A percentile compares a stretch with the other conserved stretches of the same genome.
These are phyloP conservation scores for Rhorus exstirpatorius DNA, from an alignment of 2,888 invertebrate species.

Conservation along the genomic window DNA sequence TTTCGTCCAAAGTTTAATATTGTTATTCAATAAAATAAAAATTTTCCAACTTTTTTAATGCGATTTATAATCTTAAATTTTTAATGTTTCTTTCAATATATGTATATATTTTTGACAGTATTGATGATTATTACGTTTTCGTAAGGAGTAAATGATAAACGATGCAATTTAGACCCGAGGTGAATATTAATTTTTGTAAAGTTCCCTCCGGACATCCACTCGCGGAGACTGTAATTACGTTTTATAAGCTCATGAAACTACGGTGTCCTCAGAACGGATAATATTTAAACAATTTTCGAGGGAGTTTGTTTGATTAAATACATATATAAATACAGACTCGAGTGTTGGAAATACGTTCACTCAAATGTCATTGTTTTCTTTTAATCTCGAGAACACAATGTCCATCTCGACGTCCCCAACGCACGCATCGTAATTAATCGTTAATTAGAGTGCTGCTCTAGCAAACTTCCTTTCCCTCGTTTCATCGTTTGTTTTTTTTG, in stretches of 20 bases:
- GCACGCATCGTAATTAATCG: conserved; percentile 65
- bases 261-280: conserved; percentile 8
- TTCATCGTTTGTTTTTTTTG: conserved; percentile 39
- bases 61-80: no score
- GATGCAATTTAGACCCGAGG: no score
- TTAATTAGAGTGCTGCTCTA: conserved; percentile 60
- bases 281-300: conserved; percentile 22
- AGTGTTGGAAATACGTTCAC: conserved; percentile 30
- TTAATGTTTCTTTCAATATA: no score
- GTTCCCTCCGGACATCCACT: not conserved
- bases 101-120: no score
- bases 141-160: no score
- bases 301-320: conserved; percentile 8
- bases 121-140: no score
- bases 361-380: conserved; percentile 12
- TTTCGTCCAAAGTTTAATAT: no score
- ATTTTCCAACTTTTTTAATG: no score
- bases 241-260: not conserved
- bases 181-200: conserved; percentile 3
- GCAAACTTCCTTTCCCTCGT: conserved; percentile 61
- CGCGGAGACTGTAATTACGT: conserved; percentile 16
- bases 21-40: no score
- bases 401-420: conserved; percentile 27
- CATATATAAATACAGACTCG: not conserved
- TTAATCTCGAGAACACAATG: conserved; percentile 38